phyloP scores from a whole-genome alignment of 2,797 vertebrate genomes.

The Hybognathus amarus region DNA sequence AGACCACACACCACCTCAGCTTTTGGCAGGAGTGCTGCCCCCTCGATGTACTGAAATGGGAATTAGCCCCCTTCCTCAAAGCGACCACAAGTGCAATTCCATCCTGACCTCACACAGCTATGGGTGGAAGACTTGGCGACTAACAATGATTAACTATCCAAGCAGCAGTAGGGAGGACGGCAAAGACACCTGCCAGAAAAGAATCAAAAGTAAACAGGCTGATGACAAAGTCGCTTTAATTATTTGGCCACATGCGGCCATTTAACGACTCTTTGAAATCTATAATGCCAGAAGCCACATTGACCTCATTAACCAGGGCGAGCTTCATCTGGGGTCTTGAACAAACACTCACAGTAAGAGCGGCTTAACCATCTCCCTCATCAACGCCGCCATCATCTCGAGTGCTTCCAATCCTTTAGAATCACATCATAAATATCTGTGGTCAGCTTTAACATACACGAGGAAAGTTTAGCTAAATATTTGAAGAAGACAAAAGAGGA shows the following conservation, averaged over 20 bases:
- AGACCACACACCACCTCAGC: slow-evolving; percentile 58
- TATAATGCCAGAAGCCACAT: slow-evolving; percentile 26
- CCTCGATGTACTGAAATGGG: slow-evolving; percentile 52
- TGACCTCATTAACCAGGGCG: slow-evolving; percentile 42
- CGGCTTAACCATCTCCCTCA: slow-evolving; percentile 47
- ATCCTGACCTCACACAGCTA: slow-evolving; percentile 49
- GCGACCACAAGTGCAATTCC: slow-evolving; percentile 50
- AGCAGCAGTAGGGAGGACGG: slow-evolving; percentile 24
- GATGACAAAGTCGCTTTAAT: slow-evolving; percentile 45
- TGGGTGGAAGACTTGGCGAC: slow-evolving; percentile 52
- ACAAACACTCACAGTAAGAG: slow-evolving; percentile 41
- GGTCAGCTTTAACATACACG: neutral
- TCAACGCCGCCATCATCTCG: neutral
- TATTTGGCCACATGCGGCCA: slow-evolving; percentile 23
- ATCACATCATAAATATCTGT: slow-evolving; percentile 17
- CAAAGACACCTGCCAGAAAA: slow-evolving; percentile 49
- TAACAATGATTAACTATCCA: slow-evolving; percentile 44
- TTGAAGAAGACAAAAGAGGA: slow-evolving; percentile 20
- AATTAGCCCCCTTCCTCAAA: slow-evolving; percentile 58
- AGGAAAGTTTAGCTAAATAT: slow-evolving; percentile 41
- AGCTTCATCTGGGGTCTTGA: slow-evolving; percentile 41
- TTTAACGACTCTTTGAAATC: slow-evolving; percentile 42
- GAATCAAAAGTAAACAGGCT: slow-evolving; percentile 38
- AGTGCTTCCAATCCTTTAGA: slow-evolving; percentile 23
- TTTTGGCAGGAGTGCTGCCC: slow-evolving; percentile 49